Percentiles rank a stretch among this genome's conserved stretches.
Conservation (phyloP, 2,797 vertebrate genomes). For the Salmo trutta region DNA sequence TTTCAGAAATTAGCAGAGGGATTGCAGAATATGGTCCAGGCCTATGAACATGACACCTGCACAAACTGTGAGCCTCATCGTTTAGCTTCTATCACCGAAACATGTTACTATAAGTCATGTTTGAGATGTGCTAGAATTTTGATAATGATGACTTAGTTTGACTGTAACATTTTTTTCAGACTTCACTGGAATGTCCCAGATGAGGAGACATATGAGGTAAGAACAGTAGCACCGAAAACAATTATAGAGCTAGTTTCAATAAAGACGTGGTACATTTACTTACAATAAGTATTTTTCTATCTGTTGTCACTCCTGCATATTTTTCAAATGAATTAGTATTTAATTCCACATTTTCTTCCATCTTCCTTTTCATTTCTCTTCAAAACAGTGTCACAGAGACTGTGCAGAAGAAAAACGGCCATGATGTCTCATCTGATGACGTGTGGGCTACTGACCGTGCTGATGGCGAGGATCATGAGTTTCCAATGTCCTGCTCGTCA, state of each 20-base stretch:
- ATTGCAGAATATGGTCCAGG: slow-evolving; percentile 80
- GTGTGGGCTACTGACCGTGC: slow-evolving; percentile 14
- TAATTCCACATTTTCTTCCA: not conserved
- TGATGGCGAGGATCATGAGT: slow-evolving; percentile 32
- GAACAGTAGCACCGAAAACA: not conserved
- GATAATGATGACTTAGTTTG: not conserved
- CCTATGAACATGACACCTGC: slow-evolving; percentile 87
- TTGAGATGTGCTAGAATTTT: not conserved
- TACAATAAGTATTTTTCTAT: not conserved
- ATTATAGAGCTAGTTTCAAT: not conserved
- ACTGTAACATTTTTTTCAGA: slow-evolving; percentile 60
- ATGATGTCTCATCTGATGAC: slow-evolving; percentile 28
- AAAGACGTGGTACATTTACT: not conserved
- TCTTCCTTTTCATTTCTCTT: not conserved
- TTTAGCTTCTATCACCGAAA: not conserved
- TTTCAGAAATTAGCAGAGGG: slow-evolving; percentile 87
- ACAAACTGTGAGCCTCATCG: slow-evolving; percentile 80
- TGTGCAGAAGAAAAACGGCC: slow-evolving; percentile 28
- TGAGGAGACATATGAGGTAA: slow-evolving; percentile 50
- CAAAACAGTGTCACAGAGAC: slow-evolving; percentile 47
- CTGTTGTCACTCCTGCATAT: not conserved
- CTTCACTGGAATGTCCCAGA: slow-evolving; percentile 61
- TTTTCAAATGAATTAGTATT: not conserved
- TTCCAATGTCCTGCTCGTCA: slow-evolving; percentile 60
- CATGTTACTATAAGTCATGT: not conserved